Base-by-base conservation (phyloP, 2,888 invertebrate species). In the Enoplolaimus lenunculus region DNA sequence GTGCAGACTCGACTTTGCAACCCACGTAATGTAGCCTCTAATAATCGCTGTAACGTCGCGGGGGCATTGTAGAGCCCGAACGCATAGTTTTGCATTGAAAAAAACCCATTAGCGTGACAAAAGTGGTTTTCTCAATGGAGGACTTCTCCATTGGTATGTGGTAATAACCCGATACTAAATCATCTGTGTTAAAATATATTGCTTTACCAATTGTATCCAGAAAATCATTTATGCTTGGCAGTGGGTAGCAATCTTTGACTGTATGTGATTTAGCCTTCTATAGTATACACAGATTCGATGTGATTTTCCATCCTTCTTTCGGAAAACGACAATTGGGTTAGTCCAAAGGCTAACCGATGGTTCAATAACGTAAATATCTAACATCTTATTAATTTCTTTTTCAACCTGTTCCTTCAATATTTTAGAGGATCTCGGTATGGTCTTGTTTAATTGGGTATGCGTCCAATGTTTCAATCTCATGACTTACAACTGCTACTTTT, bases 31-130 rank as follows among this genome's bases (percentile, higher is more conserved):
- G 34, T 34, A 3, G 34, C 30, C n/a, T 66, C 67, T n/a, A 66
- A 33, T 21, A 31, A 13, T 34, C 67, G 30, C 34, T 66, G 67
- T 33, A 66, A 66, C 26, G 67, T 66, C 7, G 30, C 67, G 21
- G 67, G 67, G 2, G 67, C 67, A 66, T 66, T 66, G n/a, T 34
- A 66, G n/a, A 66, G n/a, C 21, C 67, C 67, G 34, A 66, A 66
- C n/a, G 67, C 26, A 66, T 31, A n/a, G 21, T 34, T 29, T 2
- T 66, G 34, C 26, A 69, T 45, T 69, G 60, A 13, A 21, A 65
- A 3, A 16, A 60, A 28, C 31, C 69, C 13, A 7, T 7, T 26
- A 33, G 69, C n/a, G 69, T n/a, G 2, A 26, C 31, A 64, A 69
- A 69, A 13, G 69, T 60, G 3, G 60, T 69, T 33, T 69, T 69